Evolutionary conservation across 2,797 vertebrate genomes (phyloP).

Genomic region (Argentina silus): DNA sequence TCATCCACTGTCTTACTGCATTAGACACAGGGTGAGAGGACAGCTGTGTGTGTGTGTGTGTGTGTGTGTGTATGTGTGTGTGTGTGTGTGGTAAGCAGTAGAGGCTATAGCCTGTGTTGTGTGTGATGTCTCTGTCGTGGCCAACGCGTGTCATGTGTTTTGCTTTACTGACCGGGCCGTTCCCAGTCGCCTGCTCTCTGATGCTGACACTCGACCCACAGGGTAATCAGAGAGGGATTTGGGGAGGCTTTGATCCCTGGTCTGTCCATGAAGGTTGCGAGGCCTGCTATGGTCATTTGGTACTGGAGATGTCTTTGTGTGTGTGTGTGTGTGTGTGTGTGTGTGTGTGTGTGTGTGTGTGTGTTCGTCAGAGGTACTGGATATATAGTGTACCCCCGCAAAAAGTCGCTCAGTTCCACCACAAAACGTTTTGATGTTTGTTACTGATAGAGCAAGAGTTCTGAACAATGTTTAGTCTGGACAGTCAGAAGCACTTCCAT

Average conservation of each 20-base stretch:
- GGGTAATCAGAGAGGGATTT: constrained; percentile 59
- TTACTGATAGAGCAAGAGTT: too few relatives aligned
- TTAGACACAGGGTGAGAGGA: constrained; percentile 64
- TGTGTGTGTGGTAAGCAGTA: constrained; percentile 12
- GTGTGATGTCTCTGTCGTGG: constrained; percentile 61
- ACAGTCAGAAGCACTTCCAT: too few relatives aligned
- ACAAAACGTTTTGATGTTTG: too few relatives aligned
- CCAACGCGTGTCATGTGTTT: constrained; percentile 63
- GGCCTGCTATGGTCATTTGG: constrained; percentile 25
- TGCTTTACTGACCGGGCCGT: constrained; percentile 61
- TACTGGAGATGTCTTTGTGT: constrained; percentile 6
- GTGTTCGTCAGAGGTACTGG: too few relatives aligned
- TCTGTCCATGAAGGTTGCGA: constrained; percentile 38
- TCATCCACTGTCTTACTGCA: constrained; percentile 62
- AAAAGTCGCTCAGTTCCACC: too few relatives aligned
- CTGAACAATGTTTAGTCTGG: too few relatives aligned
- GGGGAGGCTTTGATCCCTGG: constrained; percentile 59
- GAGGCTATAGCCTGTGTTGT: constrained; percentile 33
- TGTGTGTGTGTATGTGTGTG: constrained; percentile 37
- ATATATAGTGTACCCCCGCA: too few relatives aligned
- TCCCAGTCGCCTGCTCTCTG: constrained; percentile 50
- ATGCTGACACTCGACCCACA: constrained; percentile 63
- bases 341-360: neutral
- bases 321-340: neutral
- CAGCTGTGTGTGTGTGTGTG: constrained; percentile 55